Percentiles rank a stretch among this genome's conserved stretches.
These are phyloP conservation scores for Cephus nigrinus DNA, from an alignment of 2,888 invertebrate species.

Conservation along the genomic window DNA sequence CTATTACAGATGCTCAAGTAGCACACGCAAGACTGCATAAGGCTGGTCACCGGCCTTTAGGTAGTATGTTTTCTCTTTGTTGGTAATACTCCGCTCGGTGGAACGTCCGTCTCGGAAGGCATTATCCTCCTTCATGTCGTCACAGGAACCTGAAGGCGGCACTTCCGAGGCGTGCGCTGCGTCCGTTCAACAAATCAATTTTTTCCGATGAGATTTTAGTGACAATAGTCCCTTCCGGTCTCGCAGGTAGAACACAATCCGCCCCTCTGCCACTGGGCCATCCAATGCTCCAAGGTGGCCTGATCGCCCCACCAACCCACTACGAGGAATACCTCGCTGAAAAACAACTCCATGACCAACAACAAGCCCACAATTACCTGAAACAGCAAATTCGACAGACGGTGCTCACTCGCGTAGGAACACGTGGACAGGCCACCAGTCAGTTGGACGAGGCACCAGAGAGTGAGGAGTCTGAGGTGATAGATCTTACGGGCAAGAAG, in stretches of 20 bases:
- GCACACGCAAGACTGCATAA: slow-evolving; percentile 78
- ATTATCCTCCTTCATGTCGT: neutral
- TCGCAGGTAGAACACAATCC: slow-evolving; percentile 88
- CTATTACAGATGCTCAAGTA: slow-evolving; percentile 75
- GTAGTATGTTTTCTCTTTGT: slow-evolving; percentile 63
- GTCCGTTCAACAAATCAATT: slow-evolving; percentile 13
- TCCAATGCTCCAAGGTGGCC: slow-evolving; percentile 77
- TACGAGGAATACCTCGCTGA: slow-evolving; percentile 69
- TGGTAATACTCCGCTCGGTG: slow-evolving; percentile 10
- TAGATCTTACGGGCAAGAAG: slow-evolving; percentile 81
- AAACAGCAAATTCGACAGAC: slow-evolving; percentile 90
- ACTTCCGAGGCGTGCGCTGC: slow-evolving; percentile 8
- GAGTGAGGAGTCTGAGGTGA: slow-evolving; percentile 70
- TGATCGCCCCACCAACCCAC: slow-evolving; percentile 67
- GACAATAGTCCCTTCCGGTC: neutral
- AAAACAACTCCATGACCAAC: slow-evolving; percentile 71
- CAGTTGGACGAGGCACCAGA: slow-evolving; percentile 73
- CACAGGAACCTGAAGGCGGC: neutral
- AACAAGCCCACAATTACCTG: slow-evolving; percentile 72
- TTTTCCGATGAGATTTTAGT: neutral
- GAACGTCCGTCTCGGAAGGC: slow-evolving; percentile 1
- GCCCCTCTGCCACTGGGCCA: slow-evolving; percentile 92
- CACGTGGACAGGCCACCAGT: slow-evolving; percentile 72
- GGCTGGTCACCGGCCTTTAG: slow-evolving; percentile 73
- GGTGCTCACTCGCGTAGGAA: slow-evolving; percentile 78